phyloP scores from a whole-genome alignment of 2,888 invertebrate species.

The Coecobrya sp. region DNA sequence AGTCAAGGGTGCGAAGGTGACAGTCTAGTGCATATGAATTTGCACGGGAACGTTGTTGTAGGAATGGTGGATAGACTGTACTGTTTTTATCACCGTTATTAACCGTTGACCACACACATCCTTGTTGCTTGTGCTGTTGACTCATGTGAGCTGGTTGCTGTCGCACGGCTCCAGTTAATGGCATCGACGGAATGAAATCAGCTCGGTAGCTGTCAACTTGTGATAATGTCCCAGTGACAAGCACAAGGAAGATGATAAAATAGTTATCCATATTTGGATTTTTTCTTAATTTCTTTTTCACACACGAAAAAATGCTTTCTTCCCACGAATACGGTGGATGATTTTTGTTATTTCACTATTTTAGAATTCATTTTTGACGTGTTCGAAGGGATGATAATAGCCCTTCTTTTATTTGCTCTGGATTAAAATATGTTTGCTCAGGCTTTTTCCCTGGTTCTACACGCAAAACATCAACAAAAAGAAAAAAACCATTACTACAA shows the following conservation, averaged over 20 bases:
- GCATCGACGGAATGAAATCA: constrained; percentile 72
- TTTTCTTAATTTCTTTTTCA: constrained; percentile 8
- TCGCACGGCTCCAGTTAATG: constrained; percentile 40
- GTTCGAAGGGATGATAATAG: constrained; percentile 52
- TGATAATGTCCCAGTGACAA: constrained; percentile 74
- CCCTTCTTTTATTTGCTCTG: constrained; percentile 61
- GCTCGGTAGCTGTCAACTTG: constrained; percentile 75
- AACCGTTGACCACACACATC: constrained; percentile 81
- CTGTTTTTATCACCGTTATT: constrained; percentile 11
- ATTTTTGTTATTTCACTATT: constrained; percentile 19
- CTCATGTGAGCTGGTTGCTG: constrained; percentile 33
- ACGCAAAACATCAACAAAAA: constrained; percentile 29
- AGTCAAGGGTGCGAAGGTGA: constrained; percentile 94
- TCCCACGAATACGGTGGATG: constrained; percentile 59
- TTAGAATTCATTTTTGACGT: constrained; percentile 55
- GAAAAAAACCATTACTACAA: constrained; percentile 30
- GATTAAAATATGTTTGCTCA: background rate
- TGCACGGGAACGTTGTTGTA: constrained; percentile 36
- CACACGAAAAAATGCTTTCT: constrained; percentile 50
- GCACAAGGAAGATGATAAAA: constrained; percentile 45
- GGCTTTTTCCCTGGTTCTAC: constrained; percentile 35
- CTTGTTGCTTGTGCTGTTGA: constrained; percentile 74
- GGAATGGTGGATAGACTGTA: constrained; percentile 60
- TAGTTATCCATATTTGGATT: constrained; percentile 27
- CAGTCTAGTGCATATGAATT: constrained; percentile 90